phyloP scores from a whole-genome alignment of 2,113 vertebrate genomes.

The Turnix velox region DNA sequence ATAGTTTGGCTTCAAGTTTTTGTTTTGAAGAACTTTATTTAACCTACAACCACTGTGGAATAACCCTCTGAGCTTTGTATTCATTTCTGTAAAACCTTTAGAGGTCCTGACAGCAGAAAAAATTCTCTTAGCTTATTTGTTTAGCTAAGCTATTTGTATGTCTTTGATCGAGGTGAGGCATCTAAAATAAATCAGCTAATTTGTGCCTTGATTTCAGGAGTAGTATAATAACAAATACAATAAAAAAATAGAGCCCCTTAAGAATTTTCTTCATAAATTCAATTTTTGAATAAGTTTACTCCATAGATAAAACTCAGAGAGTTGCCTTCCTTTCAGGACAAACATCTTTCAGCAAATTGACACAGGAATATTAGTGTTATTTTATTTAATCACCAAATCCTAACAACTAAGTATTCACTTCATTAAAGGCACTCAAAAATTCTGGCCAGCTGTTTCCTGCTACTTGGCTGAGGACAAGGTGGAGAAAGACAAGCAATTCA shows the following conservation, averaged over 20 bases:
- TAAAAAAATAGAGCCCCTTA: neutral
- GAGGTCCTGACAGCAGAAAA: neutral
- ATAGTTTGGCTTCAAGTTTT: neutral
- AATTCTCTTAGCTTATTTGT: neutral
- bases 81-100: neutral
- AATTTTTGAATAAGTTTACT: slow-evolving; percentile 33
- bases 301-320: neutral
- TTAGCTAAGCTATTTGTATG: neutral
- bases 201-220: neutral
- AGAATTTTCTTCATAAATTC: neutral
- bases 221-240: neutral
- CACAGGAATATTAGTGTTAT: slow-evolving; percentile 86
- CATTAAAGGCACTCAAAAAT: slow-evolving; percentile 88
- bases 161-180: neutral
- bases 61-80: neutral
- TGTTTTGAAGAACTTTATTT: neutral
- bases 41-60: neutral
- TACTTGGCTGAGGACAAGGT: slow-evolving; percentile 82
- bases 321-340: slow-evolving; percentile 56
- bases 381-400: slow-evolving; percentile 85
- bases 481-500: slow-evolving; percentile 82
- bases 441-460: slow-evolving; percentile 89
- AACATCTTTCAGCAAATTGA: slow-evolving; percentile 75
- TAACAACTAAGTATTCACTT: slow-evolving; percentile 79
- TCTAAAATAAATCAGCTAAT: neutral